These are phyloP conservation scores for Trachops cirrhosus DNA, from an alignment of 2,797 vertebrate genomes.

Conservation along the genomic window DNA sequence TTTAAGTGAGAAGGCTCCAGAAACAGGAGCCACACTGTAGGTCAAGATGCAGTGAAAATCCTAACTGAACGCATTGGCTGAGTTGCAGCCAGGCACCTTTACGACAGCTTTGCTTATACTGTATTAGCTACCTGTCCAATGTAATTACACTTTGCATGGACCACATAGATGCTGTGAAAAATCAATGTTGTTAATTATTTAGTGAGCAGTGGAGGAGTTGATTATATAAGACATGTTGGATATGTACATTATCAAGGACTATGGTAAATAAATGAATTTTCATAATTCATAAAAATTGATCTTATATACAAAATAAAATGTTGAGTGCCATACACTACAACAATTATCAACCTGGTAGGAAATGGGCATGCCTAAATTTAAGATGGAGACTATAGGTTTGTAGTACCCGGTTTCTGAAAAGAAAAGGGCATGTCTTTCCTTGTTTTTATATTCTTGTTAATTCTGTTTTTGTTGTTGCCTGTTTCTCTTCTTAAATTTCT, in stretches of 20 bases:
- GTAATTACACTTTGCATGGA: background rate
- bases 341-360: background rate
- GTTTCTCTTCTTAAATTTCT: background rate
- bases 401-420: background rate
- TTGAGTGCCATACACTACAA: background rate
- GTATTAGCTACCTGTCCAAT: background rate
- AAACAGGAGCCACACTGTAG: background rate
- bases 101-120: background rate
- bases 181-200: background rate
- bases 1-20: background rate
- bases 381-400: background rate
- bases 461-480: background rate
- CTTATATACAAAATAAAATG: background rate
- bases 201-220: background rate
- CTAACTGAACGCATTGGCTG: background rate
- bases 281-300: background rate
- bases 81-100: background rate
- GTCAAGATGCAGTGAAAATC: background rate
- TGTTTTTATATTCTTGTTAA: background rate
- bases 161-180: background rate
- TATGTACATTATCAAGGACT: background rate
- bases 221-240: background rate
- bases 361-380: background rate
- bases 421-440: background rate
- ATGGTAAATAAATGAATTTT: background rate